phyloP scores from a whole-genome alignment of 2,113 vertebrate species.

The Thamnophis sirtalis region DNA sequence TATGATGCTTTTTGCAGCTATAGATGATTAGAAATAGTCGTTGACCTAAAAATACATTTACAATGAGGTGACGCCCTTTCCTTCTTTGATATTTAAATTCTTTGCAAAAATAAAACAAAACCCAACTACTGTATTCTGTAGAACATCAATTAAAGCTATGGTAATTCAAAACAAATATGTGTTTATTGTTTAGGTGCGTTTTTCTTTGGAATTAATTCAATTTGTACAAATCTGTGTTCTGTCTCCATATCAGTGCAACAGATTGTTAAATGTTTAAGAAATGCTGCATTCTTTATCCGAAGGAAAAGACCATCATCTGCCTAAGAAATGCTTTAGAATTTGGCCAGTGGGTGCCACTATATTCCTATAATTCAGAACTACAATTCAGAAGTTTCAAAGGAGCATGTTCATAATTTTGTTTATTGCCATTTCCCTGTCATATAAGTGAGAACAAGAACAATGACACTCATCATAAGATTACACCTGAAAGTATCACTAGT shows the following conservation, averaged over 20 bases:
- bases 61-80: not conserved
- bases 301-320: not conserved
- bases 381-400: not conserved
- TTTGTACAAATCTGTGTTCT: not conserved
- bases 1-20: not conserved
- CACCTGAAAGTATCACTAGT: not conserved
- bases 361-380: not conserved
- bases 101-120: not conserved
- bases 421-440: not conserved
- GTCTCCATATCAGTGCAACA: not conserved
- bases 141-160: not conserved
- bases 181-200: not conserved
- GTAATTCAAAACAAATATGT: not conserved
- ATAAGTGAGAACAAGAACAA: not conserved
- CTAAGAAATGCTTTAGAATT: not conserved
- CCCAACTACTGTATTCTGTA: not conserved
- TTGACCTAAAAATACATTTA: not conserved
- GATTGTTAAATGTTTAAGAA: not conserved
- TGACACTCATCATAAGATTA: not conserved
- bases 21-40: not conserved
- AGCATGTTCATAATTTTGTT: not conserved
- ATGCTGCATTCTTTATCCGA: not conserved
- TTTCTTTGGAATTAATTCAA: not conserved
- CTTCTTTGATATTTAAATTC: not conserved
- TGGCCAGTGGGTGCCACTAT: conserved; percentile 56